These are phyloP conservation scores for Chionoecetes opilio DNA, from an alignment of 1,140 invertebrate genomes.

Conservation along the genomic window DNA sequence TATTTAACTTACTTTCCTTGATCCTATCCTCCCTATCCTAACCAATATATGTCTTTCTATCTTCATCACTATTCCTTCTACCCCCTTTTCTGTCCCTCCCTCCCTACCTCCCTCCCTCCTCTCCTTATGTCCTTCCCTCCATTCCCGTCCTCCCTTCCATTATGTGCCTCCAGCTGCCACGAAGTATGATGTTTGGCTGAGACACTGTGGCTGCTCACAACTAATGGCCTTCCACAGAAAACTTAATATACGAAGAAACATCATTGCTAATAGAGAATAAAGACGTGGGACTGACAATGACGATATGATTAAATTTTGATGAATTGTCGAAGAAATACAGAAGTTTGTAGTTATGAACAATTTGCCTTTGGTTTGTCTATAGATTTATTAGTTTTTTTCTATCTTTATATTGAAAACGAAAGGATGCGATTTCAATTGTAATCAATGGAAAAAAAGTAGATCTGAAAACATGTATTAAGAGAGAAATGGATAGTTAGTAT, in stretches of 20 bases:
- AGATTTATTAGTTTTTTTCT: background rate
- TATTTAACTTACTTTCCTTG: background rate
- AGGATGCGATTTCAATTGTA: background rate
- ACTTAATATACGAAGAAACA: slow-evolving; percentile 17
- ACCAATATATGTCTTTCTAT: background rate
- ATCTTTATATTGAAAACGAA: background rate
- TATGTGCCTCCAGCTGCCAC: slow-evolving; percentile 27
- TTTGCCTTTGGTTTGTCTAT: background rate
- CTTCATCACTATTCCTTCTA: background rate
- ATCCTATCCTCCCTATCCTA: background rate
- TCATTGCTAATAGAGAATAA: background rate
- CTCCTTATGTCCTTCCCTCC: background rate
- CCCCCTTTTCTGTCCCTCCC: background rate
- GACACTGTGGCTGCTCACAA: background rate
- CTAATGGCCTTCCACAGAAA: background rate
- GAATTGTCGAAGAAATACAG: background rate
- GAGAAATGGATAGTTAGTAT: background rate
- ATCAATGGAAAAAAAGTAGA: background rate
- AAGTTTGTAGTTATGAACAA: background rate
- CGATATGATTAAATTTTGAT: background rate
- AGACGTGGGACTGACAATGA: background rate
- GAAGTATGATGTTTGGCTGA: slow-evolving; percentile 29
- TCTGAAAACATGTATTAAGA: background rate
- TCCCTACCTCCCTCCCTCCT: background rate
- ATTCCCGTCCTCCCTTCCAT: background rate